These are phyloP conservation scores for Leptarthrus brevirostris DNA, from an alignment of 2,888 invertebrate genomes.

Conservation along the genomic window DNA sequence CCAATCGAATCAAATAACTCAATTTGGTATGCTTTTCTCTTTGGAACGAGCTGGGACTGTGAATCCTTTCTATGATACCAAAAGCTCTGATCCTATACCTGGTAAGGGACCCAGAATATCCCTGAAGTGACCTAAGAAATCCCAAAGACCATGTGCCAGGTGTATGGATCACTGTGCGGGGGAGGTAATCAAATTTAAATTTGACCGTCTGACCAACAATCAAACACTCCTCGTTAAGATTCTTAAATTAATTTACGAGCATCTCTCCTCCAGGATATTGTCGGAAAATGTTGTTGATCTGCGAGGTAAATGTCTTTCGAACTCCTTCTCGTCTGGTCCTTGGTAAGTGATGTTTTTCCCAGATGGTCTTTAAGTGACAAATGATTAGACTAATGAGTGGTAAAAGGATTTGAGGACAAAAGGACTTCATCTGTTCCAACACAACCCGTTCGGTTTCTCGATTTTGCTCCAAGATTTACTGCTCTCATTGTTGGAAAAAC, in stretches of 20 bases:
- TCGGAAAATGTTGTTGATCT: neutral
- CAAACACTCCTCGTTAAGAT: slow-evolving; percentile 41
- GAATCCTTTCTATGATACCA: too few relatives aligned
- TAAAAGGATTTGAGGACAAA: slow-evolving; percentile 24
- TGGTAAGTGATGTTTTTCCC: neutral
- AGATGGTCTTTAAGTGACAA: slow-evolving; percentile 31
- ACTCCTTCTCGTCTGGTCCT: neutral
- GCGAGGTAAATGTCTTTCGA: neutral
- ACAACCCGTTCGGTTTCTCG: neutral
- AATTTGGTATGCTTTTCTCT: slow-evolving; percentile 16
- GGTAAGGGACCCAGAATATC: neutral
- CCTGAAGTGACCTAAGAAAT: neutral
- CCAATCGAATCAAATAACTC: slow-evolving; percentile 39
- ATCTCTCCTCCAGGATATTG: neutral
- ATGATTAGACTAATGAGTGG: slow-evolving; percentile 36
- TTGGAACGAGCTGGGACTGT: neutral
- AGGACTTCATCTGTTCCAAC: neutral
- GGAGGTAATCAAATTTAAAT: slow-evolving; percentile 33
- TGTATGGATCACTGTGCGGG: neutral
- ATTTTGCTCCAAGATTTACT: neutral
- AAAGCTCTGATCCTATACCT: too few relatives aligned
- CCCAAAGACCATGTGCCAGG: neutral
- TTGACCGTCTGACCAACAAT: slow-evolving; percentile 34
- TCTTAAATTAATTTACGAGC: slow-evolving; percentile 40
- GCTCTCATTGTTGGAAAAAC: neutral